Percentiles rank a stretch among this genome's conserved stretches.
Evolutionary conservation across 2,113 vertebrate species (phyloP).

Genomic region (Pungitius pungitius): DNA sequence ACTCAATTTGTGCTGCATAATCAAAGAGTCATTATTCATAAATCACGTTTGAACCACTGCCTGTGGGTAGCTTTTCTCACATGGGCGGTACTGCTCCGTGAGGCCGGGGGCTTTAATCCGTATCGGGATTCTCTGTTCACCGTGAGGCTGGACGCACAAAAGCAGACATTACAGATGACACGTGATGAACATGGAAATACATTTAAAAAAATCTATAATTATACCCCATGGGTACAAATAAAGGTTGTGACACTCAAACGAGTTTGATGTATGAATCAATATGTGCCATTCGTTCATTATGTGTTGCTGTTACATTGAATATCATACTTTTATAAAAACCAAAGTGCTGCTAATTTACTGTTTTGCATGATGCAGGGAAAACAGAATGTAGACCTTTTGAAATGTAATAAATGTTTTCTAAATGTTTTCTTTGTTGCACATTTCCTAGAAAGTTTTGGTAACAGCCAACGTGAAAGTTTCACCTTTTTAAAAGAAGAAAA

Average conservation of each 20-base stretch:
- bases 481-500: background rate
- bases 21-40: background rate
- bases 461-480: constrained; percentile 22
- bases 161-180: background rate
- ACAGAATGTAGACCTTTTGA: constrained; percentile 32
- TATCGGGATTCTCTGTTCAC: background rate
- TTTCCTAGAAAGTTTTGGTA: constrained; percentile 40
- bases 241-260: constrained; percentile 8
- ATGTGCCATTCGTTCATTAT: constrained; percentile 14
- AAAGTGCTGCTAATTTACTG: constrained; percentile 38
- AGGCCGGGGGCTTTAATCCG: background rate
- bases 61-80: background rate
- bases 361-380: constrained; percentile 39
- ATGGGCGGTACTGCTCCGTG: background rate
- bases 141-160: background rate
- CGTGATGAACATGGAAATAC: constrained; percentile 33
- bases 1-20: background rate
- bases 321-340: constrained; percentile 8
- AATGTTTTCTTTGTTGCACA: constrained; percentile 30
- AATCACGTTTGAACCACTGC: background rate
- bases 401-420: background rate
- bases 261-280: constrained; percentile 26
- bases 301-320: constrained; percentile 13
- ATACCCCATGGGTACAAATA: constrained; percentile 70
- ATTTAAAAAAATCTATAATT: background rate